These are phyloP conservation scores for Daubentonia madagascariensis DNA, from an alignment of 2,113 vertebrate genomes.

Conservation along the genomic window DNA sequence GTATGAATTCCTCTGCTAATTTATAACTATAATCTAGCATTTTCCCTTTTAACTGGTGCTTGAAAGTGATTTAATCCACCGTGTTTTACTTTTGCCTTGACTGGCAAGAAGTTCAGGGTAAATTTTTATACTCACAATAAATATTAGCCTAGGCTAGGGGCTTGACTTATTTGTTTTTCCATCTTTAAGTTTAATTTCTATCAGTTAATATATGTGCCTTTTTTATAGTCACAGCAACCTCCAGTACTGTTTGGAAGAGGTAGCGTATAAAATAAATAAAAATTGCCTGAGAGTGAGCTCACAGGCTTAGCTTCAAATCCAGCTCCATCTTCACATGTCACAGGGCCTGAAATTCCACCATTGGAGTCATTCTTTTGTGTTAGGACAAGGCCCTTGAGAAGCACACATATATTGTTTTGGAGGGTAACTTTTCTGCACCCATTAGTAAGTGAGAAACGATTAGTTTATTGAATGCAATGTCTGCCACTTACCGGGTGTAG, in stretches of 20 bases:
- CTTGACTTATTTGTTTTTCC: not conserved
- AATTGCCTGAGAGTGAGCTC: not conserved
- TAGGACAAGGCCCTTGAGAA: not conserved
- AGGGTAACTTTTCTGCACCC: not conserved
- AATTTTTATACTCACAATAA: constrained; percentile 21
- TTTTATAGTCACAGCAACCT: not conserved
- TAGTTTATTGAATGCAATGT: not conserved
- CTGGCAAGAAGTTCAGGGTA: not conserved
- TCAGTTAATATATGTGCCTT: not conserved
- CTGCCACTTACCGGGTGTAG: not conserved
- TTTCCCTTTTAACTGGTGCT: constrained; percentile 1
- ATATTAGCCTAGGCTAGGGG: not conserved
- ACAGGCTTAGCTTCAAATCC: not conserved
- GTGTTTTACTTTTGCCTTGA: not conserved
- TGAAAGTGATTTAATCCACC: not conserved
- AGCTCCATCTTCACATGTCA: not conserved
- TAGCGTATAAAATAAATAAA: not conserved
- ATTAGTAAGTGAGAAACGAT: not conserved
- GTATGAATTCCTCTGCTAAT: not conserved
- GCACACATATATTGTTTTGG: not conserved
- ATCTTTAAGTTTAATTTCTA: not conserved
- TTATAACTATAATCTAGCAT: not conserved
- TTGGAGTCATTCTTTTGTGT: not conserved
- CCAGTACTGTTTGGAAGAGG: not conserved
- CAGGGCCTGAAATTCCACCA: not conserved